These are phyloP conservation scores for Labeo catla DNA, from an alignment of 2,113 vertebrate species.

Conservation along the genomic window DNA sequence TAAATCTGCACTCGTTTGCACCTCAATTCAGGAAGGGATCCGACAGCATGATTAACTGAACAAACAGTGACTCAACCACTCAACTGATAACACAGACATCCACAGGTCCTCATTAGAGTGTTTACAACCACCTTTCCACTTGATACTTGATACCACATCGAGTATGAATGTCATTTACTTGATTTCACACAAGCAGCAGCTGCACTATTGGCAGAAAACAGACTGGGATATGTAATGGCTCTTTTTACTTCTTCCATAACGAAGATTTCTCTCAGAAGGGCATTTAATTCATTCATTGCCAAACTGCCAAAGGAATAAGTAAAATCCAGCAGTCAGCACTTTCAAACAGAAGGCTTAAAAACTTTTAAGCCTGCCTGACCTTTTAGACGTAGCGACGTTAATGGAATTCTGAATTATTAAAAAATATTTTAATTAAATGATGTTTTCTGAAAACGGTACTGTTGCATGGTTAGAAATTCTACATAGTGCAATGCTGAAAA, in stretches of 20 bases:
- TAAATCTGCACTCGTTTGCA: not conserved
- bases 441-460: not conserved
- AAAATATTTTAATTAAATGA: not conserved
- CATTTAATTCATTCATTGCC: not conserved
- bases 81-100: conserved; percentile 18
- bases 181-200: conserved; percentile 3
- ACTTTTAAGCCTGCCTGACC: not conserved
- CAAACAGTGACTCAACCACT: conserved; percentile 28
- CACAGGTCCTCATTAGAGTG: conserved; percentile 27
- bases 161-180: conserved; percentile 22
- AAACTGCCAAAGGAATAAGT: not conserved
- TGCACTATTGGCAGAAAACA: not conserved
- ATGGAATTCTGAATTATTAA: not conserved
- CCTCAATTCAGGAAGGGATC: not conserved
- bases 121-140: conserved; percentile 38
- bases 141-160: conserved; percentile 19
- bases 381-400: not conserved
- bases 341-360: conserved; percentile 33
- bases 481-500: not conserved
- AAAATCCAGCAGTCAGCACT: conserved; percentile 39
- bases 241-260: not conserved
- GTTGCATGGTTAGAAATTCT: not conserved
- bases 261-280: not conserved
- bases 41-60: conserved; percentile 1
- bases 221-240: not conserved